Evolutionary conservation across 2,888 invertebrate species (phyloP), one percentile per base, ranked within the genome.

Genomic region (Neocrepidodera transversa): DNA sequence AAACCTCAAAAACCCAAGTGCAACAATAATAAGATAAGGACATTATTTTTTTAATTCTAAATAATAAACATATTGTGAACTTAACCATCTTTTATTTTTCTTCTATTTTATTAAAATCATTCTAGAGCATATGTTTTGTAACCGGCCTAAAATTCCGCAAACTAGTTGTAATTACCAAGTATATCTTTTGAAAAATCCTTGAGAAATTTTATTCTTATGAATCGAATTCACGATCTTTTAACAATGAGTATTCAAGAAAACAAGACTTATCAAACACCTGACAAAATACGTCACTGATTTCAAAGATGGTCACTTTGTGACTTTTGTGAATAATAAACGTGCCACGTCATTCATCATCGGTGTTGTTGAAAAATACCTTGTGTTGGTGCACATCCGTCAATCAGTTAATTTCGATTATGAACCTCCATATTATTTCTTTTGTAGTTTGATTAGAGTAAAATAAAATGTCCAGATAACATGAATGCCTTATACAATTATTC

Each of bases 201-300:
- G 47, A 47, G 14, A 47, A 47, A 30, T 47, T 30, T 16, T 14
- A 30, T 17, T 17, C 13, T 10, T 10, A 30, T 47, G 47, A 16
- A 16, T n/a, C 30, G 47, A 16, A 16, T 17, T 47, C 45, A 10
- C 30, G 28, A 30, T 10, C 11, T 16, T n/a, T 30, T 17, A 30
- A 47, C 17, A 17, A 28, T 11, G 30, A n/a, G 47, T 23, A 16
- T 47, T 48, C 7, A 48, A 35, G 48, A 40, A 26, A 51, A 51
- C 51, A 30, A 51, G 35, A 35, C 38, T 51, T 51, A 51, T 51
- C 51, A 51, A 40, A 51, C 51, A 51, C 51, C 51, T 51, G 51
- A 38, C 51, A 28, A 51, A 51, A 51, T 40, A 51, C 48, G 32
- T 48, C 48, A 38, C 23, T 28, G 16, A 30, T 30, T 47, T 30